Conservation (phyloP, 2,113 vertebrate genomes). For the Copsychus sechellarum region DNA sequence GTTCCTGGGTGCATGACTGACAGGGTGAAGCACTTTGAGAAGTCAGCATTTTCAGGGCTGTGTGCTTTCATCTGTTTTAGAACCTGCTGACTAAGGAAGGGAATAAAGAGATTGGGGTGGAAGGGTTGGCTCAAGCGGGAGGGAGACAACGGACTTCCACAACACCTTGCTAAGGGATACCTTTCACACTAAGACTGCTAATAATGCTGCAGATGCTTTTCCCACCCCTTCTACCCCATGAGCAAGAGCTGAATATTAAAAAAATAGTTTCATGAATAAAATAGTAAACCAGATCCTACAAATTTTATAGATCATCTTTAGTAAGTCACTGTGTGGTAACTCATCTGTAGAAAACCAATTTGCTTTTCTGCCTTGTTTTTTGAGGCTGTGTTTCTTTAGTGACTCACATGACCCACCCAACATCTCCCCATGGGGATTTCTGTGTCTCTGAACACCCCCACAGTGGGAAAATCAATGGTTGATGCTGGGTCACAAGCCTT, state of each 20-base stretch:
- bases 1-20: neutral
- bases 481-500: neutral
- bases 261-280: neutral
- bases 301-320: neutral
- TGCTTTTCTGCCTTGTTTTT: neutral
- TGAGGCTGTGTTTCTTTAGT: neutral
- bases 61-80: neutral
- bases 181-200: neutral
- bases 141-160: neutral
- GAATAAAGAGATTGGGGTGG: neutral
- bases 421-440: neutral
- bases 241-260: neutral
- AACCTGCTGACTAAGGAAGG: conserved; percentile 7
- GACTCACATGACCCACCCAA: neutral
- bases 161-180: neutral
- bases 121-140: neutral
- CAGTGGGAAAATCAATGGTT: neutral
- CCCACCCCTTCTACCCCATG: neutral
- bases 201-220: neutral
- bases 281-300: neutral
- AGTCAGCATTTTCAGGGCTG: neutral
- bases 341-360: neutral
- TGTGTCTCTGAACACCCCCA: neutral
- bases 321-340: neutral
- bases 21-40: neutral